These are phyloP conservation scores for Acrobasis repandana DNA, from an alignment of 2,888 invertebrate species.

Conservation along the genomic window DNA sequence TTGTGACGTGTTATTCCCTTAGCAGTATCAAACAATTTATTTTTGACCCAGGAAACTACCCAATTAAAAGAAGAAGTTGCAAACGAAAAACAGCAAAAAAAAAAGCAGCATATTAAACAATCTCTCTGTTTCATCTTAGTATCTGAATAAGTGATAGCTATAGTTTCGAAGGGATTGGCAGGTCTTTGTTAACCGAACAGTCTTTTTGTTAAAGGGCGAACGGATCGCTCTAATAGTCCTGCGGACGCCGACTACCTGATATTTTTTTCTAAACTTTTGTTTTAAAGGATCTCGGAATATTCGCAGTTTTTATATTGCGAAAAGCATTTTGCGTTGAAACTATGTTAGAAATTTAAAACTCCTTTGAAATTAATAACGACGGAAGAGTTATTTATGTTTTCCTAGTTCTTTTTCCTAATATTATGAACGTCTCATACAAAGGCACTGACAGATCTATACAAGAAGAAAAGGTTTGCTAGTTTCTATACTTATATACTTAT, in stretches of 20 bases:
- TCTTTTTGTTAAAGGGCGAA: neutral
- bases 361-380: no score
- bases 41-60: no score
- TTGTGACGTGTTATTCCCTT: no score
- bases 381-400: no score
- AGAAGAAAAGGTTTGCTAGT: no score
- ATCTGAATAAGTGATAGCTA: slow-evolving; percentile 1
- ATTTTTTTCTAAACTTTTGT: neutral
- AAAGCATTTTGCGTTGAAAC: neutral
- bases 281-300: neutral
- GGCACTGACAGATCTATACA: no score
- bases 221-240: neutral
- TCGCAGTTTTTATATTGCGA: neutral
- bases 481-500: no score
- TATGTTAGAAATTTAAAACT: neutral
- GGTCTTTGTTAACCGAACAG: slow-evolving; percentile 6
- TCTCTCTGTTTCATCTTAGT: neutral
- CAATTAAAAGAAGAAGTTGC: no score
- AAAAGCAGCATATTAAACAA: no score
- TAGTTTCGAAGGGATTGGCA: slow-evolving; percentile 5
- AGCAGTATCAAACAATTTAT: no score
- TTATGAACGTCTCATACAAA: neutral
- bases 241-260: slow-evolving; percentile 5
- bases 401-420: no score
- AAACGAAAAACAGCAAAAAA: no score